Conservation (phyloP, 1,140 invertebrate genomes). For the Diuraphis noxia region DNA sequence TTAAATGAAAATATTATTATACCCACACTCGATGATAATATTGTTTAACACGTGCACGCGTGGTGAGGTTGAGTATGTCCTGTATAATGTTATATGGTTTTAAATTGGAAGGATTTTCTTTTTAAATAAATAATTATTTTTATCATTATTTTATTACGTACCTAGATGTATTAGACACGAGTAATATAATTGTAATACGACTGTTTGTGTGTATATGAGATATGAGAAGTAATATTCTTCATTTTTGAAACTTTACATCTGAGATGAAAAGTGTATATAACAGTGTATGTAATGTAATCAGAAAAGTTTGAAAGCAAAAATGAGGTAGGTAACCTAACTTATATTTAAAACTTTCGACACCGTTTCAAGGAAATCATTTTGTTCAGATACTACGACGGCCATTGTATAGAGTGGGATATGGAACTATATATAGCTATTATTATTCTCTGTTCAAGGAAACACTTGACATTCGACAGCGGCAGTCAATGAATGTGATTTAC, state of each 20-base stretch:
- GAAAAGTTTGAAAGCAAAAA: background rate
- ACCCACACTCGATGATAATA: too few species aligned
- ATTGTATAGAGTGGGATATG: background rate
- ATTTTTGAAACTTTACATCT: background rate
- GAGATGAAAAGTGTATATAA: background rate
- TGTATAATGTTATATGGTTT: background rate
- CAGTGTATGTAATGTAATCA: background rate
- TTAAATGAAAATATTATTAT: constrained; percentile 12
- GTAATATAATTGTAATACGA: background rate
- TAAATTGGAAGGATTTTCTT: background rate
- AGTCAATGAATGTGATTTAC: background rate
- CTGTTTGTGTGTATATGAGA: background rate
- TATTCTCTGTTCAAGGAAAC: background rate
- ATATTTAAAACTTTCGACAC: background rate
- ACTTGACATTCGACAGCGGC: background rate
- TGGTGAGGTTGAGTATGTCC: background rate
- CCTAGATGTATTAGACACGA: background rate
- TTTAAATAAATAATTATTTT: background rate
- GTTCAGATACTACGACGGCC: background rate
- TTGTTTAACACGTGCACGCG: background rate
- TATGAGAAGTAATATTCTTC: background rate
- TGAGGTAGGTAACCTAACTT: background rate
- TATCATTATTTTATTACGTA: background rate
- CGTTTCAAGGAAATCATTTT: background rate
- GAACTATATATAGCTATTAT: background rate